phyloP scores from a whole-genome alignment of 2,797 vertebrate species.

The Benthosema pterotum region DNA sequence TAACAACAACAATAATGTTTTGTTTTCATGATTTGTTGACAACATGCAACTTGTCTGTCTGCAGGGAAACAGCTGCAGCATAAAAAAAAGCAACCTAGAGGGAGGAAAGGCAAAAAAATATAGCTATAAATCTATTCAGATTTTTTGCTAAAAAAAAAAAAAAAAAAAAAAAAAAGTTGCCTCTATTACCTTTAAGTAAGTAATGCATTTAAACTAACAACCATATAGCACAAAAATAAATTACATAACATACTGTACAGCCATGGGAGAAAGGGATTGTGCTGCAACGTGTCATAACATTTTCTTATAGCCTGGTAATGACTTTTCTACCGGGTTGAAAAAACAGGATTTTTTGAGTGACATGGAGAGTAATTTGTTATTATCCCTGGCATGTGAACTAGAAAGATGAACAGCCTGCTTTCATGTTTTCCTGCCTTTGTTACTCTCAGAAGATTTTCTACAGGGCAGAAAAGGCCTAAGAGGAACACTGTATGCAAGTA shows the following conservation, averaged over 20 bases:
- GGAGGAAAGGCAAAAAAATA: too few species aligned
- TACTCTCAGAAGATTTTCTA: conserved; percentile 65
- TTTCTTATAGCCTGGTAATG: conserved; percentile 51
- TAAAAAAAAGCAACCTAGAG: too few species aligned
- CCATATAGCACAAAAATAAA: conserved; percentile 39
- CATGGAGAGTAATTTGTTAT: conserved; percentile 71
- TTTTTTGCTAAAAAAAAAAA: too few species aligned
- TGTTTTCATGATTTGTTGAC: too few species aligned
- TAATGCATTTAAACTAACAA: conserved; percentile 48
- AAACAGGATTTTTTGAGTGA: conserved; percentile 70
- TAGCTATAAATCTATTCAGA: too few species aligned
- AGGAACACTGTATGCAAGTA: conserved; percentile 49
- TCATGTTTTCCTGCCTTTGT: conserved; percentile 42
- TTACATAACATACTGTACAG: conserved; percentile 38
- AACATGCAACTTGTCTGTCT: too few species aligned
- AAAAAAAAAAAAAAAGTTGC: too few species aligned
- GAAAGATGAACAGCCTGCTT: conserved; percentile 62
- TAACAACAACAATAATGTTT: too few species aligned
- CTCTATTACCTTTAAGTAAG: too few species aligned
- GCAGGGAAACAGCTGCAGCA: too few species aligned
- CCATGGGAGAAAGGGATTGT: conserved; percentile 56
- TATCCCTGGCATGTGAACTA: conserved; percentile 77
- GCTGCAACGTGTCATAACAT: conserved; percentile 49
- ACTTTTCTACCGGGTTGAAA: conserved; percentile 67
- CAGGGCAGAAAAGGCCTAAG: conserved; percentile 44